phyloP scores from a whole-genome alignment of 2,113 vertebrate genomes.

The Archilochus colubris region DNA sequence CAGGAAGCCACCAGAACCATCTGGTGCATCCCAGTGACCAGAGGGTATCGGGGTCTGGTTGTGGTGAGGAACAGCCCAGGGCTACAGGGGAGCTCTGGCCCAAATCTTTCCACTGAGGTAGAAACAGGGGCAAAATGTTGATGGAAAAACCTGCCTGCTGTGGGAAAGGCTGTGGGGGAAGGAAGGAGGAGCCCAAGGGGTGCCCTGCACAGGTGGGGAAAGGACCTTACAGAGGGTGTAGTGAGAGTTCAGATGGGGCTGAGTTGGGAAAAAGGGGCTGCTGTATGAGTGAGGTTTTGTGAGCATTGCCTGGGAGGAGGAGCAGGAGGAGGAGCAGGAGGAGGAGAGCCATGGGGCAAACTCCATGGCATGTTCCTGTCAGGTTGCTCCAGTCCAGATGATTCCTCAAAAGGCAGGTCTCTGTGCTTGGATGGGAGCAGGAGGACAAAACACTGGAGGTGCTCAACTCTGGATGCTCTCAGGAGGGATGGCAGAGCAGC shows the following conservation, averaged over 20 bases:
- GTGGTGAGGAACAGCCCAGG: fast-evolving
- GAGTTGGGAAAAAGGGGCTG: neutral
- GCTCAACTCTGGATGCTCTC: neutral
- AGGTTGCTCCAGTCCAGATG: fast-evolving
- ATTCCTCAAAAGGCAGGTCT: neutral
- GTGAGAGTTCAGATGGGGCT: neutral
- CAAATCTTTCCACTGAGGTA: fast-evolving
- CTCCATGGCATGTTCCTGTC: fast-evolving
- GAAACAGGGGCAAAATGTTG: fast-evolving
- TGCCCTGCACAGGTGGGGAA: neutral
- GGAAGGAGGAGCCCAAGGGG: neutral
- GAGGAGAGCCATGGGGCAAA: neutral
- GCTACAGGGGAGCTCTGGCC: neutral
- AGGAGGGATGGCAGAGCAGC: too few species aligned
- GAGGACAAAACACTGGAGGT: neutral
- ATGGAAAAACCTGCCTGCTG: neutral
- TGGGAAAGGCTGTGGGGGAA: neutral
- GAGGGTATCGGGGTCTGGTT: neutral
- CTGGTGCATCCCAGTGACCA: fast-evolving
- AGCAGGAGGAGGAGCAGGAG: neutral
- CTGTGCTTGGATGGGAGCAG: neutral
- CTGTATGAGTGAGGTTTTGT: neutral
- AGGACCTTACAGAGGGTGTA: fast-evolving
- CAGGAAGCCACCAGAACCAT: neutral
- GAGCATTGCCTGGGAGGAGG: neutral